Evolutionary conservation across 2,888 invertebrate species (phyloP).

Genomic region (Sussaba pulchella): DNA sequence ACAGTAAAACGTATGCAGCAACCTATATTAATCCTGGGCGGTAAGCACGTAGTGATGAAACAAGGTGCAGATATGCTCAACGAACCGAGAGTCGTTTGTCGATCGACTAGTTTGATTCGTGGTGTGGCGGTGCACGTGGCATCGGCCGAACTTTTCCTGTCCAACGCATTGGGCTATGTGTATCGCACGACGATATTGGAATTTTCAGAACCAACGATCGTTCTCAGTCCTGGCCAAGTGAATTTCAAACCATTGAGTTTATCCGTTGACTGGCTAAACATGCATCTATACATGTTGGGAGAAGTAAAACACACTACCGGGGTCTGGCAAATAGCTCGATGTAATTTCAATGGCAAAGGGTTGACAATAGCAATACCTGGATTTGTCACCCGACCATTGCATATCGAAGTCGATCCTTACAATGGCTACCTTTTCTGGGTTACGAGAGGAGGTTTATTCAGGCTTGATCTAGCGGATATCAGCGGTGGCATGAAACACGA

Average conservation of each 20-base stretch:
- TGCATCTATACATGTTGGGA: conserved; percentile 93
- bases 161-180: conserved; percentile 90
- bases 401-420: conserved; percentile 95
- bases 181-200: conserved; percentile 84
- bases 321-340: conserved; percentile 91
- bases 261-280: conserved; percentile 95
- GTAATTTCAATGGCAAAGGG: conserved; percentile 90
- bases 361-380: conserved; percentile 90
- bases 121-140: conserved; percentile 93
- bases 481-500: conserved; percentile 91
- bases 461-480: conserved; percentile 91
- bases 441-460: conserved; percentile 89
- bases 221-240: conserved; percentile 87
- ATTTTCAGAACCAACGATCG: conserved; percentile 79
- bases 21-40: conserved; percentile 89
- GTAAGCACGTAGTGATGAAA: conserved; percentile 89
- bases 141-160: conserved; percentile 90
- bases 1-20: conserved; percentile 87
- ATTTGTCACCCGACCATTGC: conserved; percentile 89
- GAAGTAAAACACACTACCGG: conserved; percentile 87
- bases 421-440: conserved; percentile 97
- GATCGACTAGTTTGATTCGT: conserved; percentile 86
- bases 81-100: conserved; percentile 88
- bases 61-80: conserved; percentile 89
- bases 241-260: conserved; percentile 89